These are phyloP conservation scores for Micrasema minimum DNA, from an alignment of 1,140 invertebrate genomes.

Conservation along the genomic window DNA sequence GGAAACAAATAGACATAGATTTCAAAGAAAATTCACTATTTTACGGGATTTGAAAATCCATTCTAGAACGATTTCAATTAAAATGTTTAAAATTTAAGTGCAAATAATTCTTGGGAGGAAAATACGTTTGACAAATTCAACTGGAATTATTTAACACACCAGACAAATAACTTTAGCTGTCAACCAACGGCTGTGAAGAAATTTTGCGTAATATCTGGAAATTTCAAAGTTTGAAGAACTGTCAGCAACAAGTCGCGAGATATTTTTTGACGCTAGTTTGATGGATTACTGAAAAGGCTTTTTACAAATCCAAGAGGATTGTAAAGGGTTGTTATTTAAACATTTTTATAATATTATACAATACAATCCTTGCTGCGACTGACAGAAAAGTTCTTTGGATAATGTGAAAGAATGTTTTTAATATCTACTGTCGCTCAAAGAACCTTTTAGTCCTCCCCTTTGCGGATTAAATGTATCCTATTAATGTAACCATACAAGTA, in stretches of 20 bases:
- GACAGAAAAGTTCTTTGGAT: not conserved
- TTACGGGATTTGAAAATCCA: not conserved
- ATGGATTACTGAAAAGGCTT: constrained; percentile 5
- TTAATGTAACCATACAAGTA: too few relatives aligned
- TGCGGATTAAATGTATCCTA: too few relatives aligned
- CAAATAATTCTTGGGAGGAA: not conserved
- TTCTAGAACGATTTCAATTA: not conserved
- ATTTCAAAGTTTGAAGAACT: constrained; percentile 14
- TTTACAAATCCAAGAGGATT: not conserved
- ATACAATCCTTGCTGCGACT: not conserved
- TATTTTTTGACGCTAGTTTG: not conserved
- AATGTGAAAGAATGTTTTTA: not conserved
- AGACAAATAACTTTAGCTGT: constrained; percentile 9
- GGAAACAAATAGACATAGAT: not conserved
- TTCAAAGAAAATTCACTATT: not conserved
- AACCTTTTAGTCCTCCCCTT: too few relatives aligned
- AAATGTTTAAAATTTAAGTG: constrained; percentile 11
- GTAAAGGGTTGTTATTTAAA: too few relatives aligned
- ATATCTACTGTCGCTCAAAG: not conserved
- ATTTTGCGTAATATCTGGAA: constrained; percentile 20
- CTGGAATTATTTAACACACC: not conserved
- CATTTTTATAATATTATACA: not conserved
- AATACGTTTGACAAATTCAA: not conserved
- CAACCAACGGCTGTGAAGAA: not conserved
- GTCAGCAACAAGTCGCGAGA: constrained; percentile 19